Evolutionary conservation across 2,797 vertebrate genomes (phyloP), one percentile per base, ranked within the genome.

Genomic region (Petrocephalus sullivani): DNA sequence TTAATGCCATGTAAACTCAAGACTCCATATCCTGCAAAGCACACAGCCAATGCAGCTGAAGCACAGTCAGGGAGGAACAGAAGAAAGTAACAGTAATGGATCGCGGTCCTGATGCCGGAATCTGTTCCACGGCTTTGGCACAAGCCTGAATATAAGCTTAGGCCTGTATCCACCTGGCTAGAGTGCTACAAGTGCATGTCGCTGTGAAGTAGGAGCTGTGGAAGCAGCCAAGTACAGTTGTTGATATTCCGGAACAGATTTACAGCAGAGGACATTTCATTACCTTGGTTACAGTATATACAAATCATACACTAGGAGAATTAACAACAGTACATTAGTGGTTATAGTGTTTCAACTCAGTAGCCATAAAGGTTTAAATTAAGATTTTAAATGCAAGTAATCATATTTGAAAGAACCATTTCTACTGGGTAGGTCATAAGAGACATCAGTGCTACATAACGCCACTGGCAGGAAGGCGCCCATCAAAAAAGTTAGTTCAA

Each of bases 71-170:
- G 53, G 82, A 14, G 56, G 14, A 54, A 23, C 5, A 41, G 37
- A 41, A 41, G 2, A 41, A 3, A 41, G 37, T 23, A 83, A 37
- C n/a, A 57, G 23, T 41, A 67, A 64, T 21, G 78, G 57, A 89
- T 8, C 7, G 54, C 21, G 60, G 83, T 23, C 87, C 78, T 92
- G 93, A 93, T 94, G 94, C 92, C 92, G 91, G 78, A 90, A 93
- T 91, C 92, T 93, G 93, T 91, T 78, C 33, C 37, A 78, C 86
- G 85, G 90, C 90, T 51, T 58, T 56, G 41, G 84, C 84, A 86
- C 49, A 85, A 49, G 51, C 53, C 12, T 8, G 49, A 28, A 21
- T 85, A 33, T 21, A 33, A 85, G 49, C 51, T n/a, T 23, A 54
- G 82, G 51, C n/a, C 82, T 23, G 23, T 85, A 56, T 56, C 4